Percentiles rank a stretch among this genome's conserved stretches.
These are phyloP conservation scores for Dromococcyx pavoninus DNA, from an alignment of 2,797 vertebrate genomes.

Conservation along the genomic window DNA sequence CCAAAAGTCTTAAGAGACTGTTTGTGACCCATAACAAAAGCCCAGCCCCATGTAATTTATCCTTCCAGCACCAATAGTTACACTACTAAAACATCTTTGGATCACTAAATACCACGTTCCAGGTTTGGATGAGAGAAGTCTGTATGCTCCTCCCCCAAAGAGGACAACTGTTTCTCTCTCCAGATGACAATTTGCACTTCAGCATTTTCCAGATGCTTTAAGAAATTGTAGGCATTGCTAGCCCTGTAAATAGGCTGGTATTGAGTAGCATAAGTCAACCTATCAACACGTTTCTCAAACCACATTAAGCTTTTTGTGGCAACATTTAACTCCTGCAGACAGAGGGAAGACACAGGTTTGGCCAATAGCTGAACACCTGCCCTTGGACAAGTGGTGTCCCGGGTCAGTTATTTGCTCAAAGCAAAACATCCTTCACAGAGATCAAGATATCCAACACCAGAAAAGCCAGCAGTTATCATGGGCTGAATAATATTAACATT, in stretches of 20 bases:
- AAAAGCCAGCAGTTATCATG: not conserved
- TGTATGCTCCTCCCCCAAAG: not conserved
- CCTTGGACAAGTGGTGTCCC: not conserved
- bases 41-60: not conserved
- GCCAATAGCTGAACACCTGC: not conserved
- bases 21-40: not conserved
- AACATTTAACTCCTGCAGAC: not conserved
- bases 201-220: slow-evolving; percentile 1
- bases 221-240: not conserved
- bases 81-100: not conserved
- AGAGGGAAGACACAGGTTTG: not conserved
- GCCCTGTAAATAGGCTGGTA: not conserved
- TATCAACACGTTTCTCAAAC: not conserved
- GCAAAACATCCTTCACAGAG: not conserved
- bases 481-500: not conserved
- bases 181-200: not conserved
- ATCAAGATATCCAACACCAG: not conserved
- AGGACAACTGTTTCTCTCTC: not conserved
- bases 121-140: not conserved
- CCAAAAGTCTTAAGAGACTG: not conserved
- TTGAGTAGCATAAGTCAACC: not conserved
- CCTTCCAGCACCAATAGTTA: not conserved
- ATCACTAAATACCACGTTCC: not conserved
- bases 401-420: not conserved
- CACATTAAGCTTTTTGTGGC: not conserved